A percentile compares a stretch with the other conserved stretches of the same genome.
phyloP scores from a whole-genome alignment of 1,140 invertebrate species.

The Microplitis mediator region DNA sequence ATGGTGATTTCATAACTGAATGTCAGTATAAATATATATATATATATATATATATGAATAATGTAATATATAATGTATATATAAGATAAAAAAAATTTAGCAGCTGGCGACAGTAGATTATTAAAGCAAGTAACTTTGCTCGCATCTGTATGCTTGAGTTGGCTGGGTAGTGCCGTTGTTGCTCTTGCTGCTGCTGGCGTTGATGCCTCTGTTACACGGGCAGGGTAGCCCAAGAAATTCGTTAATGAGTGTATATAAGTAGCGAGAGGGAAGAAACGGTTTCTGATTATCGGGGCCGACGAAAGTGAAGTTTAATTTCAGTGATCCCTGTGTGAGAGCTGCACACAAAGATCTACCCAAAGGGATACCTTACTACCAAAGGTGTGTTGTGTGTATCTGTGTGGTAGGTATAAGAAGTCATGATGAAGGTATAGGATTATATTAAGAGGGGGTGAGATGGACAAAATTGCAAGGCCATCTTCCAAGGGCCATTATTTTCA shows the following conservation, averaged over 20 bases:
- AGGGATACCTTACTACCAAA: background rate
- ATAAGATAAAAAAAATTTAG: background rate
- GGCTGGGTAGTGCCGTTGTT: too few species aligned
- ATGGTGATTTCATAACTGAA: too few species aligned
- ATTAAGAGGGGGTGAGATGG: background rate
- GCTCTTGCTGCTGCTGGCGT: too few species aligned
- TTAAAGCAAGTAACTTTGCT: conserved; percentile 10
- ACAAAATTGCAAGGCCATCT: conserved; percentile 42
- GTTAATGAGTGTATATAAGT: conserved; percentile 12
- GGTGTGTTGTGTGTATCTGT: background rate
- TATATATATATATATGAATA: too few species aligned
- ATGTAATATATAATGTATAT: too few species aligned
- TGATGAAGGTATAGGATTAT: background rate
- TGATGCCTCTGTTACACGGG: too few species aligned
- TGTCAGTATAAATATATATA: too few species aligned
- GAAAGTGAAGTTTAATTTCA: conserved; percentile 31
- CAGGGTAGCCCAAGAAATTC: conserved; percentile 2
- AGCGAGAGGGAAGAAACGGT: conserved; percentile 7
- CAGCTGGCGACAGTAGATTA: conserved; percentile 18
- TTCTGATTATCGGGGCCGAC: conserved; percentile 26
- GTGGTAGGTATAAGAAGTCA: background rate
- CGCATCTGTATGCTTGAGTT: conserved; percentile 8
- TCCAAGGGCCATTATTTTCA: conserved; percentile 48
- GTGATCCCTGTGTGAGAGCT: background rate
- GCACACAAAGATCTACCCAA: background rate